Conservation (phyloP, 2,888 invertebrate species). For the Portevinia maculata region DNA sequence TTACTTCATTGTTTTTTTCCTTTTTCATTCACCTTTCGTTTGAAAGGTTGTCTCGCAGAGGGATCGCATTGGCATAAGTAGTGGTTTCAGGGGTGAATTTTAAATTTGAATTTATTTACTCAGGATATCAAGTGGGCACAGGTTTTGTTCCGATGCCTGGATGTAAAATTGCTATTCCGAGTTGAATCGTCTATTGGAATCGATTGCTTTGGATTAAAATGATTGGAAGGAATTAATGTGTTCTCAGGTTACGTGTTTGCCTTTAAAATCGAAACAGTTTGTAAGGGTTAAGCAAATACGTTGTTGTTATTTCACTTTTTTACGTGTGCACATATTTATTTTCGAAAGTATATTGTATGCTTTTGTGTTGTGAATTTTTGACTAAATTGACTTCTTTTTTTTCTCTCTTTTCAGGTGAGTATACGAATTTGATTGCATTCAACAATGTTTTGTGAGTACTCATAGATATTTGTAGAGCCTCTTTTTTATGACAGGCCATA, state of each 20-base stretch:
- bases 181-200: constrained; percentile 58
- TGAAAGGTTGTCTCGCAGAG: neutral
- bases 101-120: constrained; percentile 61
- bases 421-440: neutral
- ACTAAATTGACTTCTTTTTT: constrained; percentile 30
- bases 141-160: neutral
- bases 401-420: constrained; percentile 65
- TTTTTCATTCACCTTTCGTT: constrained; percentile 18
- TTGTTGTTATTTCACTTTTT: neutral
- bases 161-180: constrained; percentile 2
- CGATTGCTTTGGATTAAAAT: constrained; percentile 21
- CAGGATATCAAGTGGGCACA: constrained; percentile 28
- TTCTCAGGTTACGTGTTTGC: constrained; percentile 13
- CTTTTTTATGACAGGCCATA: no score
- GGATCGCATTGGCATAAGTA: neutral
- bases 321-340: neutral
- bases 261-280: constrained; percentile 17
- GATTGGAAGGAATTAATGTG: constrained; percentile 22
- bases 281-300: neutral
- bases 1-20: neutral
- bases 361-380: neutral
- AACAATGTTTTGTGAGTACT: constrained; percentile 29
- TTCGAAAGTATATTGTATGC: neutral
- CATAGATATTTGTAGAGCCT: no score
- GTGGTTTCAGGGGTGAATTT: constrained; percentile 31